phyloP scores from a whole-genome alignment of 2,113 vertebrate genomes.

The Myocastor coypus region DNA sequence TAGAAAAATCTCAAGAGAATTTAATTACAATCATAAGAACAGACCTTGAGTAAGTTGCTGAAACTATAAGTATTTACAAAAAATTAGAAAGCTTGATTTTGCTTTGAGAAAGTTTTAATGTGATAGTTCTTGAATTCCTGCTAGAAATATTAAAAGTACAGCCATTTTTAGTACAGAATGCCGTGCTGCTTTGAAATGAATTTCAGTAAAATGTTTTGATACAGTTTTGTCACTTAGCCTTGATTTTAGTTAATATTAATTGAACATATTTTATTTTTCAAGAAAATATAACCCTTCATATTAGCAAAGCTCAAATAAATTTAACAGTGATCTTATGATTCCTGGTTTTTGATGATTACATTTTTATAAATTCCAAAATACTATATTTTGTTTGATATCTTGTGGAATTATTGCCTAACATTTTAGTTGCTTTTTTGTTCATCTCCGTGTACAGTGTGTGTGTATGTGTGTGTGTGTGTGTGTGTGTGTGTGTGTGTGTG shows the following conservation, averaged over 20 bases:
- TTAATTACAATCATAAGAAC: neutral
- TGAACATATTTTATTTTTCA: neutral
- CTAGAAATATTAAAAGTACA: neutral
- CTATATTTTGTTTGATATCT: neutral
- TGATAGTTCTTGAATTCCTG: neutral
- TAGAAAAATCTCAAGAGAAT: constrained; percentile 31
- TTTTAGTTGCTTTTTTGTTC: neutral
- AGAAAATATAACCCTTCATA: neutral
- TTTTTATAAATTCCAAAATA: neutral
- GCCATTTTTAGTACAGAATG: neutral
- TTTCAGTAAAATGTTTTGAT: neutral
- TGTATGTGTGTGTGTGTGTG: neutral
- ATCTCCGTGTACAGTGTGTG: neutral
- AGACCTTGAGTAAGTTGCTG: neutral
- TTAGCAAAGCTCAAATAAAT: neutral
- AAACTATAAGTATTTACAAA: constrained; percentile 33
- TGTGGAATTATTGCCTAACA: neutral
- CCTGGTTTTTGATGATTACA: neutral
- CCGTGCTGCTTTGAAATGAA: neutral
- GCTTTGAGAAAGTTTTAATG: neutral
- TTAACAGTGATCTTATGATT: neutral
- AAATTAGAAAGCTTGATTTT: neutral
- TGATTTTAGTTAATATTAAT: neutral
- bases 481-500: neutral
- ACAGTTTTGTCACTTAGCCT: neutral